A percentile compares a stretch with the other conserved stretches of the same genome.
Evolutionary conservation across 2,797 vertebrate genomes (phyloP).

Genomic region (Odontamblyopus rebecca): DNA sequence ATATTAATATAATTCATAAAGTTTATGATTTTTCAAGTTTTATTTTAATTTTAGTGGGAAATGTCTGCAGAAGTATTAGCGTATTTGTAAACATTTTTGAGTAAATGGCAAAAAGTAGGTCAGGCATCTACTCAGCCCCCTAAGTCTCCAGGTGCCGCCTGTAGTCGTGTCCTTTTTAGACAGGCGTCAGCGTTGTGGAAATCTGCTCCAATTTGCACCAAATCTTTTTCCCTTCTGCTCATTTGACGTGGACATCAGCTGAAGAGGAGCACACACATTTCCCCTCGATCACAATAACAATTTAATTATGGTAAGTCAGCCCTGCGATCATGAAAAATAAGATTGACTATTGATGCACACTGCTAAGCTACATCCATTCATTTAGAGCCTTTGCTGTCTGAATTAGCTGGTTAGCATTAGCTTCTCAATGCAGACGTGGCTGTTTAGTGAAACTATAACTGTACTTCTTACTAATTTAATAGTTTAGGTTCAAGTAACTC

Average conservation of each 20-base stretch:
- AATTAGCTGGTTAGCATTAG: conserved; percentile 53
- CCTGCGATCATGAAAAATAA: background rate
- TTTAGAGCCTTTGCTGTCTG: conserved; percentile 28
- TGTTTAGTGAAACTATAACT: background rate
- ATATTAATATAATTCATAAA: background rate
- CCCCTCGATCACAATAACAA: conserved; percentile 24
- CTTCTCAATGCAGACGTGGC: conserved; percentile 74
- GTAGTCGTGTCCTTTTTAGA: conserved; percentile 82
- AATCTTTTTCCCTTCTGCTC: conserved; percentile 27
- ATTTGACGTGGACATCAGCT: conserved; percentile 45
- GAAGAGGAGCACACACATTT: conserved; percentile 28
- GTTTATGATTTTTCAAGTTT: background rate
- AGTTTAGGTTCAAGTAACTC: background rate
- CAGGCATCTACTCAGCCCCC: conserved; percentile 59
- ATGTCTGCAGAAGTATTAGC: background rate
- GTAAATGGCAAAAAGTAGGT: background rate
- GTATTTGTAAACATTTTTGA: rapidly evolving
- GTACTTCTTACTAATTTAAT: background rate
- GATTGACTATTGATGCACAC: background rate
- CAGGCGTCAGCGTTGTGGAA: conserved; percentile 66
- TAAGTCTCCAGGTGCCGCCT: conserved; percentile 59
- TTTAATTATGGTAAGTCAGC: conserved; percentile 66
- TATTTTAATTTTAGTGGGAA: background rate
- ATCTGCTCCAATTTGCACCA: conserved; percentile 52
- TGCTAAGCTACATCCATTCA: conserved; percentile 11